Base-by-base conservation (phyloP, 2,888 invertebrate genomes). In the Lamellibrachia satsuma region DNA sequence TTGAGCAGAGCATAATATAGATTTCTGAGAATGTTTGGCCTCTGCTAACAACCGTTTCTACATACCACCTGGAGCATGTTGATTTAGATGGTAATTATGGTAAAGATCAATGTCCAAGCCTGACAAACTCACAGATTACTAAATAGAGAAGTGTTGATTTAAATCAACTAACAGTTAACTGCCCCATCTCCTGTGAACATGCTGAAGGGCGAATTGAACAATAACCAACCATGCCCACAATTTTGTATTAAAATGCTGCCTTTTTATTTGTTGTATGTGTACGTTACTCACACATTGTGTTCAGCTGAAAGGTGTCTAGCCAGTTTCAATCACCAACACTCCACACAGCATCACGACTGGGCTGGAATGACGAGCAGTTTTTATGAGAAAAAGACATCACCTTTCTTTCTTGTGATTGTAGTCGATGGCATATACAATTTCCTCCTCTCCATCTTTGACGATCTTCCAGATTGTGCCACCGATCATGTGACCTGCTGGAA, bases 391-490 rank as follows among this genome's bases (percentile, higher is more conserved):
- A n/a, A 52, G 6, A 39, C 11, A 91, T 90, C 95, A 97, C 95
- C 99, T 97, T 96, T 99, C 99, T 96, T 99, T 99, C 96, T 99
- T 99, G 96, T 99, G 99, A 97, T 99, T 99, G 96, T 99, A 99
- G 96, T 99, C 99, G 0, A 99, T 98, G 0, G 99, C 99, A 96
- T 99, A 99, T 1, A 99, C 98, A 94, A 99, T 99, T 95, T 99
- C 99, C 96, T 99, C 99, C 96, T 99, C 99, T 0, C 99, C 99
- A 57, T 99, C 98, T 96, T 99, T 99, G 57, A 99, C 98, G 52
- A 99, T 99, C 95, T 99, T 98, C 99, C 99, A 99, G 92, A 99
- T 98, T 0, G 99, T 99, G 27, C 99, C 99, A 2, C 99, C 99
- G 91, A 99, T 98, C 97, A 99, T 99, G 96, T 99, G 99, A 0